Evolutionary conservation across 37 sponge, comb jelly and placozoan species (phyloP).

Genomic region (Eunapius fragilis): DNA sequence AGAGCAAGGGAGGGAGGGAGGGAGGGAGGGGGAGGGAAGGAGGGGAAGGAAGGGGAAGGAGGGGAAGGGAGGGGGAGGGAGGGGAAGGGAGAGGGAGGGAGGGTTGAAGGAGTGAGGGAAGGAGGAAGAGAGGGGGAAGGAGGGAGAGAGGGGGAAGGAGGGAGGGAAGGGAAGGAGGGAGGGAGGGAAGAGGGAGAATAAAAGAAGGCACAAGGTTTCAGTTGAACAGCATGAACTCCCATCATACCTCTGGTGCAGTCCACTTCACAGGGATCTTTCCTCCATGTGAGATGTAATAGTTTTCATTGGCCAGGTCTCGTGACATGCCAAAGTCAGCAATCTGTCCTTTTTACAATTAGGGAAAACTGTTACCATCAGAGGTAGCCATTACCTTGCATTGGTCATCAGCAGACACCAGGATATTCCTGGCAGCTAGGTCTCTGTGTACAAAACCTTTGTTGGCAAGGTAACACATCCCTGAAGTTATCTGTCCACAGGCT

Average conservation of each 20-base stretch:
- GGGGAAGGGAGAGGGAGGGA: background rate
- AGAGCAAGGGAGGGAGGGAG: too few relatives aligned
- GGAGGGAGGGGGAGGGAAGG: too few relatives aligned
- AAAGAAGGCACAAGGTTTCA: too few relatives aligned
- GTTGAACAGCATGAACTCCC: too few relatives aligned
- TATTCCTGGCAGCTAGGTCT: slow-evolving; percentile 61
- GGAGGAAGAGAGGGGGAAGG: too few relatives aligned
- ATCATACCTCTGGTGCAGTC: slow-evolving; percentile 45
- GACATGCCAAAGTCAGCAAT: slow-evolving; percentile 62
- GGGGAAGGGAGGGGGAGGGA: background rate
- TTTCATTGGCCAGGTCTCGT: slow-evolving; percentile 22
- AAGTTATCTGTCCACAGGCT: slow-evolving; percentile 25
- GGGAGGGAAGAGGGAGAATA: too few relatives aligned
- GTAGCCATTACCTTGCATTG: slow-evolving; percentile 26
- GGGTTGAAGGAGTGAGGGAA: too few relatives aligned
- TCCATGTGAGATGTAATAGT: slow-evolving; percentile 23
- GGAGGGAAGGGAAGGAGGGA: too few relatives aligned
- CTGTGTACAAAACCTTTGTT: slow-evolving; percentile 54
- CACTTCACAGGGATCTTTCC: slow-evolving; percentile 44
- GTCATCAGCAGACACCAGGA: slow-evolving; percentile 16
- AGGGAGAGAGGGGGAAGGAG: too few relatives aligned
- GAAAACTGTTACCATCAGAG: background rate
- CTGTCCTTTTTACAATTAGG: background rate
- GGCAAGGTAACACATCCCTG: slow-evolving; percentile 44
- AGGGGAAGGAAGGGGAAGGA: background rate